phyloP scores from a whole-genome alignment of 2,113 vertebrate genomes.

The Rutilus rutilus region DNA sequence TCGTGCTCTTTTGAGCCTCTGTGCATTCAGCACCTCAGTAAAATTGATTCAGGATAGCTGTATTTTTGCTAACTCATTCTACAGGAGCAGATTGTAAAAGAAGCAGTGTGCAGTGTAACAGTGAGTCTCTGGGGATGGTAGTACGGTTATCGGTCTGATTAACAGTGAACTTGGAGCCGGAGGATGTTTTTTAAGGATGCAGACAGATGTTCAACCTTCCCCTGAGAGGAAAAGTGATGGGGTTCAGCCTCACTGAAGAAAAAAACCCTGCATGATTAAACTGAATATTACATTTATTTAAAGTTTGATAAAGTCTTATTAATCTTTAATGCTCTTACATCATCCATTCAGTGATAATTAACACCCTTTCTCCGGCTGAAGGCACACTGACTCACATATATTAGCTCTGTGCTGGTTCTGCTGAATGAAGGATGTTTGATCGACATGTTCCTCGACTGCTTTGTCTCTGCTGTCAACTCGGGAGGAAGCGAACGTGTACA shows the following conservation, averaged over 20 bases:
- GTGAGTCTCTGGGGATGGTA: neutral
- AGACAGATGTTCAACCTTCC: constrained; percentile 43
- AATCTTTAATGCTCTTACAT: constrained; percentile 19
- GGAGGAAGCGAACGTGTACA: constrained; percentile 7
- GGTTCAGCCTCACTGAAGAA: neutral
- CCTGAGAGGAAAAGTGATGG: neutral
- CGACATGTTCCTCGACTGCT: constrained; percentile 5
- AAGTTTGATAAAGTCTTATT: constrained; percentile 20
- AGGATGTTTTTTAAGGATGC: constrained; percentile 37
- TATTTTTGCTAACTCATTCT: constrained; percentile 8
- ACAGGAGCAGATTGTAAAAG: constrained; percentile 10
- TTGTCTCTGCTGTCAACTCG: constrained; percentile 15
- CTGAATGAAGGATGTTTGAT: constrained; percentile 19
- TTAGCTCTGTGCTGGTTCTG: constrained; percentile 2
- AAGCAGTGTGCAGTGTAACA: neutral
- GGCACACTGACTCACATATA: neutral
- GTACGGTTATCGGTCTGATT: constrained; percentile 18
- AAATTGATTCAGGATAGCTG: constrained; percentile 26
- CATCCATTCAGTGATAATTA: constrained; percentile 8
- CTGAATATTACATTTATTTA: constrained; percentile 37
- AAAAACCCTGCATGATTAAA: constrained; percentile 22
- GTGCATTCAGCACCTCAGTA: constrained; percentile 15
- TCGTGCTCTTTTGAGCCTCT: neutral
- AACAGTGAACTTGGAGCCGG: constrained; percentile 19
- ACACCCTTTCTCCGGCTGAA: constrained; percentile 1